phyloP scores from a whole-genome alignment of 2,888 invertebrate species.

The Bellardia pandia region DNA sequence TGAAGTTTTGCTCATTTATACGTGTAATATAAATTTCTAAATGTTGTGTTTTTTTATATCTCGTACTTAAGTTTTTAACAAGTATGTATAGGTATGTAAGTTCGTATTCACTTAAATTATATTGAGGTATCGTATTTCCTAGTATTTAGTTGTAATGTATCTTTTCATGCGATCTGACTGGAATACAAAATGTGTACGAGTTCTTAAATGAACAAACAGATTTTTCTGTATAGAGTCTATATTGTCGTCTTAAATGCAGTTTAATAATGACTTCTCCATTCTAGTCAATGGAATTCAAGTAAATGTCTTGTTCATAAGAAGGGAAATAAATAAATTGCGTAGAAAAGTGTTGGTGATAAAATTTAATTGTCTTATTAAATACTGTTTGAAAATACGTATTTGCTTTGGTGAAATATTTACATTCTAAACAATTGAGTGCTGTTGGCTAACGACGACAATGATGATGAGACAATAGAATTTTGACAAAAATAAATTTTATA shows the following conservation, averaged over 20 bases:
- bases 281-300: slow-evolving; percentile 30
- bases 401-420: slow-evolving; percentile 6
- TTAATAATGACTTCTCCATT: slow-evolving; percentile 32
- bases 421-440: neutral
- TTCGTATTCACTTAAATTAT: slow-evolving; percentile 3
- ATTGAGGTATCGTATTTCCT: slow-evolving; percentile 18
- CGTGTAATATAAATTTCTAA: slow-evolving; percentile 2
- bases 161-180: slow-evolving; percentile 2
- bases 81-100: neutral
- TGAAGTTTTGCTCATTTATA: neutral
- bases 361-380: slow-evolving; percentile 51
- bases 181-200: slow-evolving; percentile 11
- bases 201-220: neutral
- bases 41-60: too few relatives aligned
- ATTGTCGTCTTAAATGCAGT: slow-evolving; percentile 9
- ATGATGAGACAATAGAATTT: neutral
- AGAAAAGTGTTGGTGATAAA: slow-evolving; percentile 35
- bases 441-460: neutral
- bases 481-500: slow-evolving; percentile 7
- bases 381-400: neutral
- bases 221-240: neutral
- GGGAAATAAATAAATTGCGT: slow-evolving; percentile 31
- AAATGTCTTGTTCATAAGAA: slow-evolving; percentile 7
- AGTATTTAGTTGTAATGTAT: neutral
- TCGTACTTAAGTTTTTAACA: too few relatives aligned